Conservation (phyloP, 2,797 vertebrate genomes). For the Nannoperca obscura region DNA sequence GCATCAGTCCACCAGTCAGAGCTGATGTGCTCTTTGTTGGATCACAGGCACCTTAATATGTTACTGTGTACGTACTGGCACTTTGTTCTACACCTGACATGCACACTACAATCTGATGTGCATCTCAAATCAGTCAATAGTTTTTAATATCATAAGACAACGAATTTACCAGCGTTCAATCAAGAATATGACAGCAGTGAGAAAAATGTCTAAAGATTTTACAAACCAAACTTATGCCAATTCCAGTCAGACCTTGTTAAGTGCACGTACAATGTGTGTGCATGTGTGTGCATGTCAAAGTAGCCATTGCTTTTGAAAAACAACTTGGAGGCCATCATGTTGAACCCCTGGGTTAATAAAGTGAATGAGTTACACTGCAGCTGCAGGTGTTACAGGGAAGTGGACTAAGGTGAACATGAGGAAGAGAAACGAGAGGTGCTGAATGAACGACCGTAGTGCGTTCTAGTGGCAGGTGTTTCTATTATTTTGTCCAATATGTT, state of each 20-base stretch:
- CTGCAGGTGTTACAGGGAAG: slow-evolving; percentile 6
- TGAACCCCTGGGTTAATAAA: slow-evolving; percentile 8
- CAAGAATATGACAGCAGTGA: not conserved
- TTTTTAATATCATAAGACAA: not conserved
- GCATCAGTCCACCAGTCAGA: slow-evolving; percentile 26
- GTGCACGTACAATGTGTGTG: not conserved
- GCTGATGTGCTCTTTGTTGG: not conserved
- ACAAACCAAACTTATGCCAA: not conserved
- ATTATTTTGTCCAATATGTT: not conserved
- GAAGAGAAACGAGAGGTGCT: not conserved
- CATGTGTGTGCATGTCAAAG: not conserved
- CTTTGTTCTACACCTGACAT: not conserved
- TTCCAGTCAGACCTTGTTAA: not conserved
- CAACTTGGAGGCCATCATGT: slow-evolving; percentile 1
- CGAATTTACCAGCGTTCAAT: not conserved
- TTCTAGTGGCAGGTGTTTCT: not conserved
- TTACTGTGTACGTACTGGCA: not conserved
- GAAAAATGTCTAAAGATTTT: not conserved
- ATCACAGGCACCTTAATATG: not conserved
- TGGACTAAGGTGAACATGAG: not conserved
- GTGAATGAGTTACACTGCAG: slow-evolving; percentile 12
- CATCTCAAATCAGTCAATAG: not conserved
- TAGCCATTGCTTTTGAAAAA: not conserved
- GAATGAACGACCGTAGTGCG: not conserved
- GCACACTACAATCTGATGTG: not conserved